Percentiles rank a stretch among this genome's conserved stretches.
Conservation (phyloP, 2,797 vertebrate genomes). For the Discoglossus pictus region DNA sequence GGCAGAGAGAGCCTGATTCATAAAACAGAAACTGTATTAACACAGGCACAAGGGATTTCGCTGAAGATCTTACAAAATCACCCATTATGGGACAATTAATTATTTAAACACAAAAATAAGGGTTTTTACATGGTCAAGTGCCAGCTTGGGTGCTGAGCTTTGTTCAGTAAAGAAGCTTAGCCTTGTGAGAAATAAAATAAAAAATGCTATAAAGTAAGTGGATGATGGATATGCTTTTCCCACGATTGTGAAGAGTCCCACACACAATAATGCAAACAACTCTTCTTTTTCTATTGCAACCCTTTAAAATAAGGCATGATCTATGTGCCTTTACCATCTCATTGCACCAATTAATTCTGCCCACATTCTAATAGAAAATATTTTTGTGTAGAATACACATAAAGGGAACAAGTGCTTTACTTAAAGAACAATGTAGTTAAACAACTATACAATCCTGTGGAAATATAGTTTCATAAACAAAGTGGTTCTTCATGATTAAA, state of each 20-base stretch:
- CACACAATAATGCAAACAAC: conserved; percentile 28
- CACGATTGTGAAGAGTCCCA: conserved; percentile 30
- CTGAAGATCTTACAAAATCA: conserved; percentile 61
- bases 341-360: not conserved
- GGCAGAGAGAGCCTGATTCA: conserved; percentile 80
- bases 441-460: not conserved
- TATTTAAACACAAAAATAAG: conserved; percentile 54
- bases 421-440: conserved; percentile 4
- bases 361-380: conserved; percentile 10
- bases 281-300: not conserved
- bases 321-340: no score
- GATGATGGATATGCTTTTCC: conserved; percentile 38
- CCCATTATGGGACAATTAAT: conserved; percentile 47
- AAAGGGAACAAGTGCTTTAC: conserved; percentile 6
- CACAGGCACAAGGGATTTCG: conserved; percentile 54
- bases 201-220: conserved; percentile 25
- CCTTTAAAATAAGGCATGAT: not conserved
- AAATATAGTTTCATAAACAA: not conserved
- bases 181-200: conserved; percentile 31
- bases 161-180: conserved; percentile 50
- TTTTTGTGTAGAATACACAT: conserved; percentile 14
- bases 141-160: conserved; percentile 43
- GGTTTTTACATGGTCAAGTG: conserved; percentile 55
- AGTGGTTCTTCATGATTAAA: not conserved
- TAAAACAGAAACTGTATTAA: conserved; percentile 58